Evolutionary conservation across 2,797 vertebrate genomes (phyloP).

Genomic region (Crossoptilon crossoptilon): DNA sequence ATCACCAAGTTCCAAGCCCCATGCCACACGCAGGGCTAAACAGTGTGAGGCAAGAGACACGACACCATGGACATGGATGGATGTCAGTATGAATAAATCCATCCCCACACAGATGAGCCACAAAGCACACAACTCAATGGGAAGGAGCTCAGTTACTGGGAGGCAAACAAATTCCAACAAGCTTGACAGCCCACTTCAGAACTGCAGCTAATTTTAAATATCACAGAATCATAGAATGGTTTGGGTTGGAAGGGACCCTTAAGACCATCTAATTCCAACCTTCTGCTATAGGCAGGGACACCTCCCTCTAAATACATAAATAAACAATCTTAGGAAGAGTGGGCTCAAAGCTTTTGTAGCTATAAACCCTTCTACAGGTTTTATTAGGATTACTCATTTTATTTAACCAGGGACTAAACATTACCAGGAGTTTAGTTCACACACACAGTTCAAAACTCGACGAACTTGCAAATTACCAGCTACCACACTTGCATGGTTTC

Average conservation of each 20-base stretch:
- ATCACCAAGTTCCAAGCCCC: too few species aligned
- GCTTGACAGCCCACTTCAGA: background rate
- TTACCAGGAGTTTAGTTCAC: background rate
- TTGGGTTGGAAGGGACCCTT: too few species aligned
- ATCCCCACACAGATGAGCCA: background rate
- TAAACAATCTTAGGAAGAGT: background rate
- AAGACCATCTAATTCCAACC: too few species aligned
- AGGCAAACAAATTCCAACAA: background rate
- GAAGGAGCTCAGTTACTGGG: background rate
- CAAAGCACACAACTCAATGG: background rate
- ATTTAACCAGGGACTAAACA: background rate
- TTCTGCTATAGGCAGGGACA: too few species aligned
- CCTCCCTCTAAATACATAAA: background rate
- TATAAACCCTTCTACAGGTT: background rate
- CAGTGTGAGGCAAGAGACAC: background rate
- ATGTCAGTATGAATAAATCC: background rate
- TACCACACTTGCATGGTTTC: background rate
- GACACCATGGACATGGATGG: background rate
- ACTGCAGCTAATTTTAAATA: background rate
- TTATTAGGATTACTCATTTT: background rate
- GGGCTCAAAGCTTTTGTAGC: background rate
- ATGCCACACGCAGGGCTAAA: background rate
- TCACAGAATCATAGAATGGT: too few species aligned
- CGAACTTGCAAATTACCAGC: background rate
- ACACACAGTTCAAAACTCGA: background rate